A percentile compares a stretch with the other conserved stretches of the same genome.
Evolutionary conservation across 2,797 vertebrate species (phyloP).

Genomic region (Peromyscus attwateri): DNA sequence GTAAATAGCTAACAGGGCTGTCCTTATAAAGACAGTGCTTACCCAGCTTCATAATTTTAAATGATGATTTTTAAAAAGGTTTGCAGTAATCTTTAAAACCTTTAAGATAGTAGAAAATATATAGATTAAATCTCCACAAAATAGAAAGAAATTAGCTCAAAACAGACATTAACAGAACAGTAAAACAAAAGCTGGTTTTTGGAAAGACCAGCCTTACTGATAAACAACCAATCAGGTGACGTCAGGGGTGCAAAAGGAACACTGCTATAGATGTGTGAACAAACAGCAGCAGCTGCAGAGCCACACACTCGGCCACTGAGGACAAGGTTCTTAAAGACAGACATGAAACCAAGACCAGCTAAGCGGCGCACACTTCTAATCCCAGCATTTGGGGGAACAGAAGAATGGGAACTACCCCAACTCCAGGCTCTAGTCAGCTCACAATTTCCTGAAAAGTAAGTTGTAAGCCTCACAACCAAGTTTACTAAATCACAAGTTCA

Average conservation of each 20-base stretch:
- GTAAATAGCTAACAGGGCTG: not conserved
- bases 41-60: not conserved
- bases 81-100: not conserved
- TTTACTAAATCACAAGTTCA: not conserved
- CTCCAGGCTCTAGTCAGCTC: not conserved
- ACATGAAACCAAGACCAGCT: not conserved
- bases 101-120: slow-evolving; percentile 8
- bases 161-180: slow-evolving; percentile 13
- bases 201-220: not conserved
- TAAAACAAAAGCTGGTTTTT: slow-evolving; percentile 33
- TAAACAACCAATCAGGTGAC: not conserved
- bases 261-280: not conserved
- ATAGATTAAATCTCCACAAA: slow-evolving; percentile 35
- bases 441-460: slow-evolving; percentile 50
- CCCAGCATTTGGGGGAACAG: not conserved
- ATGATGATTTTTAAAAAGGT: not conserved
- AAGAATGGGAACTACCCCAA: not conserved
- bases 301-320: not conserved
- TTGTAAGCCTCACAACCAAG: not conserved
- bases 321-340: not conserved
- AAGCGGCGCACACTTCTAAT: not conserved
- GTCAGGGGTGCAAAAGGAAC: not conserved
- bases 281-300: not conserved
- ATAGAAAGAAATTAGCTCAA: not conserved
- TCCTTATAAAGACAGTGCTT: not conserved